These are phyloP conservation scores for Apteryx mantelli DNA, from an alignment of 2,113 vertebrate genomes.

Conservation along the genomic window DNA sequence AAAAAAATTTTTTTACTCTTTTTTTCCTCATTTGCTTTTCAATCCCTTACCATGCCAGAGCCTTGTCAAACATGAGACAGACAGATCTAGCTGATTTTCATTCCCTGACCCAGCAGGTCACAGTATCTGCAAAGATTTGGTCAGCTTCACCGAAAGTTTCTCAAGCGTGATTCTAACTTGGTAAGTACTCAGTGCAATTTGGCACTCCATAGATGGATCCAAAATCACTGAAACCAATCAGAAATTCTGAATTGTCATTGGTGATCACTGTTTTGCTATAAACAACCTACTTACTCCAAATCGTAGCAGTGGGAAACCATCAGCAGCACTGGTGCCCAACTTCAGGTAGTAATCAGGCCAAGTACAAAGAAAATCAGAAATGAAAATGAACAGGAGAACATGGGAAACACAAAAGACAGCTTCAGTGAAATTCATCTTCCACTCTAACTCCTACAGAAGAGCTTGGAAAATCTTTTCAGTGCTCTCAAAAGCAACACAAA, in stretches of 20 bases:
- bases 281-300: background rate
- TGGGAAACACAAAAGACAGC: background rate
- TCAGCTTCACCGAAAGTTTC: background rate
- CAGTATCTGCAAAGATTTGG: background rate
- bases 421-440: background rate
- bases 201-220: background rate
- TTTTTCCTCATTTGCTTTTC: background rate
- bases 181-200: background rate
- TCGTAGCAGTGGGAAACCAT: background rate
- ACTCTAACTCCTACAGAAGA: background rate
- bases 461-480: background rate
- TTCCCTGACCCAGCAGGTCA: background rate
- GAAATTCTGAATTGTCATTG: background rate
- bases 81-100: background rate
- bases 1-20: background rate
- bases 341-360: background rate
- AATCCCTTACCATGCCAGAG: background rate
- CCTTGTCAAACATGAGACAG: background rate
- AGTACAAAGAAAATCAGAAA: background rate
- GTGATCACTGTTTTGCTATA: background rate
- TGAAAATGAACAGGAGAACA: background rate
- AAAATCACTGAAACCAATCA: background rate
- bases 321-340: background rate
- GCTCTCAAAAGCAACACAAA: background rate
- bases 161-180: background rate